A percentile compares a stretch with the other conserved stretches of the same genome.
These are phyloP conservation scores for Selene dorsalis DNA, from an alignment of 2,797 vertebrate genomes.

Conservation along the genomic window DNA sequence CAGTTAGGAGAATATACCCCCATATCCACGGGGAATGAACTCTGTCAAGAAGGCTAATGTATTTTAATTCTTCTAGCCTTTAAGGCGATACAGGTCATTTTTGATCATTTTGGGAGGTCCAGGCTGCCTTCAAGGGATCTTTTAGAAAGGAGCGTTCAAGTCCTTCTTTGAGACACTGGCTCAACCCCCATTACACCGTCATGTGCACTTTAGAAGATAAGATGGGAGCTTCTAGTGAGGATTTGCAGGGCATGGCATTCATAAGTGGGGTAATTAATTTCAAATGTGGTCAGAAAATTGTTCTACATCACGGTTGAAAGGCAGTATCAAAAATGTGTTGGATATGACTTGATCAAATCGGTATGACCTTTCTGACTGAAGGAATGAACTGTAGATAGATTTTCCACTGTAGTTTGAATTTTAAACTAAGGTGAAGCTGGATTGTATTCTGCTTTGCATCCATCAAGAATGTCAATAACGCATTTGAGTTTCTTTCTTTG, in stretches of 20 bases:
- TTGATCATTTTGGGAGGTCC: constrained; percentile 59
- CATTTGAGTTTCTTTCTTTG: constrained; percentile 26
- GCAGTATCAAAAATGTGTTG: constrained; percentile 36
- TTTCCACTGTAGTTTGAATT: constrained; percentile 3
- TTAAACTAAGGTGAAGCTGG: constrained; percentile 23
- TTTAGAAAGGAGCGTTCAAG: constrained; percentile 40
- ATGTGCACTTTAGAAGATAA: constrained; percentile 52
- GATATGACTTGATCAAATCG: constrained; percentile 47
- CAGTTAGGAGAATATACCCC: constrained; percentile 63
- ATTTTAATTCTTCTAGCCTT: constrained; percentile 72
- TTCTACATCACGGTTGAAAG: constrained; percentile 32
- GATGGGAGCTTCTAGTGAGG: constrained; percentile 40
- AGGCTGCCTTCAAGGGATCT: constrained; percentile 50
- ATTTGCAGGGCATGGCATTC: constrained; percentile 53
- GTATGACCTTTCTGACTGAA: constrained; percentile 39
- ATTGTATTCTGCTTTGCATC: constrained; percentile 32
- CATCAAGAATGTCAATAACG: constrained; percentile 51
- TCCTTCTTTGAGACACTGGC: constrained; percentile 37
- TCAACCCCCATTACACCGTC: constrained; percentile 43
- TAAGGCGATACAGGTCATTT: constrained; percentile 61
- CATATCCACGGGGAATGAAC: constrained; percentile 48
- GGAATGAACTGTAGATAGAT: constrained; percentile 19
- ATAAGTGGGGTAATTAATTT: constrained; percentile 61
- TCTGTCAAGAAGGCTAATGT: constrained; percentile 63
- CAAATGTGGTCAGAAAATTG: constrained; percentile 48